Evolutionary conservation across 2,797 vertebrate species (phyloP), one percentile per base, ranked within the genome.

Genomic region (Xenentodon cancila): DNA sequence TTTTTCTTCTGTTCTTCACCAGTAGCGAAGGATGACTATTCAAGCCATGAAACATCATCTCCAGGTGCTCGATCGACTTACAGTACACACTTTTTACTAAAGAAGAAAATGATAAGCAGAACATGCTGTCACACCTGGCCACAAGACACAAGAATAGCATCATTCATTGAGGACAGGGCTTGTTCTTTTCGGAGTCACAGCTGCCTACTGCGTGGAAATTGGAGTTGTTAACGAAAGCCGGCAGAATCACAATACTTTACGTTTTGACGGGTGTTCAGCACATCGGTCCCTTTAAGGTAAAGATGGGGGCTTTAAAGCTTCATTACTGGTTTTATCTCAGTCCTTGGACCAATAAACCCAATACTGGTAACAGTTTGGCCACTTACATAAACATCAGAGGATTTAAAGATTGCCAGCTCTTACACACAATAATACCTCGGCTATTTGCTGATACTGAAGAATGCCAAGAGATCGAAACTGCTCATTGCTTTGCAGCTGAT

Each of bases 1-100:
- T 82, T 81, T 86, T 73, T 68, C 59, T 80, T 54, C 53, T 79
- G 66, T 60, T 68, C 72, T 68, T 64, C 75, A 70, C 63, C 71
- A 37, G 34, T 37, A 71, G 25, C 47, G 60, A 53, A 47, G 59
- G 45, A 22, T 52, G 19, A 9, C 54, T 62, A 16, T 71, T 70
- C 40, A 75, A 68, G 71, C 30, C 45, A 47, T 58, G 17, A 19
- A 0, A 46, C 42, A 21, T 40, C 13, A 18, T 51, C 48, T 46
- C 43, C 67, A 16, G 40, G 40, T 67, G 68, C 53, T 52, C 48
- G 13, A 42, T 53, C 27, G 19, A 21, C 53, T 65, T 49, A 53
- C 37, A 45, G 60, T 53, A 25, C 46, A 48, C 18, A 25, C 9
- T 21, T n/a, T 11, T 37, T n/a, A n/a, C 17, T 32, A 25, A 34